phyloP scores from a whole-genome alignment of 2,888 invertebrate species.

The Tenthredo distinguenda region DNA sequence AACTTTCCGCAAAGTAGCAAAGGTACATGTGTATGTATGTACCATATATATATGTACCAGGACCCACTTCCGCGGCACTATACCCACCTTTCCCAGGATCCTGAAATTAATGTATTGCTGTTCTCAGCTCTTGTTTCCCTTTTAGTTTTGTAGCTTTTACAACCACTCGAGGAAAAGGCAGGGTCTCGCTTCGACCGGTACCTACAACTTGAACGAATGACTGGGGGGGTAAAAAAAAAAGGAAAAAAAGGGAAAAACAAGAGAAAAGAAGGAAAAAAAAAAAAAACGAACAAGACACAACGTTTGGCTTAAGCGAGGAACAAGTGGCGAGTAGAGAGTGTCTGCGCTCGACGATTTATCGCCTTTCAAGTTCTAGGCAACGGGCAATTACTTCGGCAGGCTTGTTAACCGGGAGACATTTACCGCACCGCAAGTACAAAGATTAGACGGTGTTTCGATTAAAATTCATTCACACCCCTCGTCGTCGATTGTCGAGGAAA shows the following conservation, averaged over 20 bases:
- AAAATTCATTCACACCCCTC: neutral
- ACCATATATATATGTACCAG: neutral
- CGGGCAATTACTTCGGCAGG: constrained; percentile 29
- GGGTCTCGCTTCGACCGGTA: constrained; percentile 22
- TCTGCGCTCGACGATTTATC: constrained; percentile 13
- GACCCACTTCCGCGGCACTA: neutral
- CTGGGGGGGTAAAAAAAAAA: neutral
- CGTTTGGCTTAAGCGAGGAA: constrained; percentile 31
- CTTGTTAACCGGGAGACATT: neutral
- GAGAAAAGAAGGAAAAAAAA: neutral
- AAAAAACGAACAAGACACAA: neutral
- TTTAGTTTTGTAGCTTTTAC: constrained; percentile 38
- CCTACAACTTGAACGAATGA: constrained; percentile 21
- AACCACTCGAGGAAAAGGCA: constrained; percentile 32
- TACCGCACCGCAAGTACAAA: neutral
- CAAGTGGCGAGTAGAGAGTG: constrained; percentile 28
- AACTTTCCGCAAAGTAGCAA: neutral
- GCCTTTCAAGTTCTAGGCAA: constrained; percentile 15
- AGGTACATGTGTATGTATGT: neutral
- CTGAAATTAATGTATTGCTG: constrained; percentile 37
- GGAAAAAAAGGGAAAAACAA: neutral
- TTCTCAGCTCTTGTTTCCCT: constrained; percentile 26
- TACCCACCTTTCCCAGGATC: neutral
- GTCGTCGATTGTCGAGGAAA: neutral
- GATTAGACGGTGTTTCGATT: neutral